Base-by-base conservation (phyloP, 2,113 vertebrate species). In the Sciurus niger region DNA sequence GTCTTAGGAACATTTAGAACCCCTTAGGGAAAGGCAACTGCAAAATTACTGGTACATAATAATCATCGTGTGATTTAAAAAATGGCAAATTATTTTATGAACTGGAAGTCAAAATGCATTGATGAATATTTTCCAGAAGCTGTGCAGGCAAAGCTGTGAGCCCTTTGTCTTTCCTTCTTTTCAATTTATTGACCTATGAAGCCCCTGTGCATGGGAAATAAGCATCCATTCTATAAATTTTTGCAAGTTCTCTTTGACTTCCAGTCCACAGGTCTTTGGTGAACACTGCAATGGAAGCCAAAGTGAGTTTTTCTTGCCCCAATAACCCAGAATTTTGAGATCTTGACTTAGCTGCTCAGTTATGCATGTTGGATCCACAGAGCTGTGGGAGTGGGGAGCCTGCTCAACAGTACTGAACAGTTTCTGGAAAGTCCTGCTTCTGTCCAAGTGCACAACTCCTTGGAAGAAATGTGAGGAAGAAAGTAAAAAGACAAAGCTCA, bases 101-200 rank as follows among this genome's bases (percentile, higher is more conserved):
- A 11, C 10, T 60, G 37, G 14, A 74, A 68, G 79, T 63, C 83
- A 88, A 88, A 84, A 68, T 43, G 22, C 2, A 5, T 2, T 6
- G 34, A 78, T 53, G 46, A 24, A 46, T 72, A 8, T 37, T 72
- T 77, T 72, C 68, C 14, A 93, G 60, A 11, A 2, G 8, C 0
- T 25, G 0, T 10, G 1, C 7, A 16, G 6, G 4, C 43, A 82
- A n/a, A n/a, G n/a, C n/a, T n/a, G n/a, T 22, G 43, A 28, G 72
- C 0, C 11, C 12, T 76, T 68, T 90, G 34, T 53, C 22, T 14
- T 67, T 65, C 24, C 1, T 43, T 40, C n/a, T 95, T 76, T 88
- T 72, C 28, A 37, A 72, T 6, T n/a, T 40, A 89, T 74, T 93
- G 46, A 28, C 24, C 46, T 90, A 70, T 32, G 58, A 95, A 91